Evolutionary conservation across 2,113 vertebrate genomes (phyloP).

Genomic region (Danio rerio): GRCz12tu NC_133181.1:45596501-45597000

Average conservation of each 20-base stretch:
- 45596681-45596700: constrained; percentile 1
- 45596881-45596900: constrained; percentile 67
- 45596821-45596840: constrained; percentile 55
- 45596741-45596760: constrained; percentile 36
- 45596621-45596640: too few relatives aligned
- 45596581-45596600: too few relatives aligned
- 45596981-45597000: constrained; percentile 29
- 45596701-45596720: neutral
- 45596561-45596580: too few relatives aligned
- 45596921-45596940: constrained; percentile 73
- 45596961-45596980: constrained; percentile 5
- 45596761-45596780: constrained; percentile 42
- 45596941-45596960: constrained; percentile 54
- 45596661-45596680: neutral
- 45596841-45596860: constrained; percentile 61
- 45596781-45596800: neutral
- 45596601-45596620: too few relatives aligned
- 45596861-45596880: constrained; percentile 79
- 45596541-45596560: too few relatives aligned
- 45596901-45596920: constrained; percentile 70
- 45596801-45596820: constrained; percentile 48
- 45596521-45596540: too few relatives aligned
- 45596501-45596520: too few relatives aligned
- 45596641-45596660: neutral
- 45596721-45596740: neutral